These are phyloP conservation scores for Sebastes umbrosus DNA, from an alignment of 2,797 vertebrate species.

Conservation along the genomic window DNA sequence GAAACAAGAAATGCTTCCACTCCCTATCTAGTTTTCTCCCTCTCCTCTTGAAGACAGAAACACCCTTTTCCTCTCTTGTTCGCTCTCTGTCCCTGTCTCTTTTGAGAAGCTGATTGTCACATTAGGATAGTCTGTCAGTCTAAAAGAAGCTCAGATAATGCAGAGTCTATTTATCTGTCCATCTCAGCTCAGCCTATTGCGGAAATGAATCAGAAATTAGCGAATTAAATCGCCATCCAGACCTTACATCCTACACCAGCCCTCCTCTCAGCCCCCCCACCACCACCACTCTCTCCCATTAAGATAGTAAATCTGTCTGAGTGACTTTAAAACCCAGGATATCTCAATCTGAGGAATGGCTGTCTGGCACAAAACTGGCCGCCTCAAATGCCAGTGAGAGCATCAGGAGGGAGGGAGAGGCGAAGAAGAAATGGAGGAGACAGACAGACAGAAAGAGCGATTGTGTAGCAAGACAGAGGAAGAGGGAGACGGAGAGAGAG, in stretches of 20 bases:
- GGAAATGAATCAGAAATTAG: conserved; percentile 66
- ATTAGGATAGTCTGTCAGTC: conserved; percentile 41
- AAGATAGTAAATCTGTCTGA: conserved; percentile 78
- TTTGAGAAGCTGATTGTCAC: conserved; percentile 47
- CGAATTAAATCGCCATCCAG: conserved; percentile 50
- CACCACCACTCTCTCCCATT: conserved; percentile 50
- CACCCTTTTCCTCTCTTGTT: conserved; percentile 8
- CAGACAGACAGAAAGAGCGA: conserved; percentile 35
- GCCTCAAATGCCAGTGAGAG: conserved; percentile 64
- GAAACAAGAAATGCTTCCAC: conserved; percentile 42
- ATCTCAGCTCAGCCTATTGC: conserved; percentile 36
- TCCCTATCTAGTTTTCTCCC: conserved; percentile 10
- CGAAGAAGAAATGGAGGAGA: conserved; percentile 33
- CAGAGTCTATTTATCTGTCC: conserved; percentile 64
- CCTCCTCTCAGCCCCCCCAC: not conserved
- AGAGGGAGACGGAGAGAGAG: conserved; percentile 17
- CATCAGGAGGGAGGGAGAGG: conserved; percentile 37
- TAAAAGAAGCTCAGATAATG: conserved; percentile 40
- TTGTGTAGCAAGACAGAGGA: conserved; percentile 31
- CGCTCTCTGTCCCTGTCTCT: conserved; percentile 3
- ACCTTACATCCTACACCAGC: conserved; percentile 13
- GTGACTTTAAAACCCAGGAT: conserved; percentile 77
- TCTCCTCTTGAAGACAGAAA: conserved; percentile 22
- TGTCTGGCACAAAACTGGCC: conserved; percentile 72
- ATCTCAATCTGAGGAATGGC: conserved; percentile 80